Percentiles rank a stretch among this genome's conserved stretches.
phyloP scores from a whole-genome alignment of 64 coral and sea anemone genomes.

The Actinia tenebrosa region DNA sequence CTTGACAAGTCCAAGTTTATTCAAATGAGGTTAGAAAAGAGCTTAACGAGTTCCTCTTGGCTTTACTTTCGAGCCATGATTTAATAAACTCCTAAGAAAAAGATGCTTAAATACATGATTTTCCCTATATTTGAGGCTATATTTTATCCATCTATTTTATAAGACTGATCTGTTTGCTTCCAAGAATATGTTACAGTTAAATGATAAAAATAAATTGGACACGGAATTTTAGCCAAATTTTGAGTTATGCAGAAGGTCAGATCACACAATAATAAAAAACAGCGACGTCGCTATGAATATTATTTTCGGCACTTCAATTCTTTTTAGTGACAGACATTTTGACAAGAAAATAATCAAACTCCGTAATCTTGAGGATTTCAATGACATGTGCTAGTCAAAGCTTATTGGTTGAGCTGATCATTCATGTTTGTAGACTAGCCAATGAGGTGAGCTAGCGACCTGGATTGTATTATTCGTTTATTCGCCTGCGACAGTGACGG shows the following conservation, averaged over 20 bases:
- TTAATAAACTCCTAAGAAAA: neutral
- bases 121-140: neutral
- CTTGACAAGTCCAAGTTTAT: neutral
- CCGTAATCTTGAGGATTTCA: constrained; percentile 52
- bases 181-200: neutral
- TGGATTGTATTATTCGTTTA: constrained; percentile 65
- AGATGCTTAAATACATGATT: neutral
- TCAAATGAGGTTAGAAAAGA: neutral
- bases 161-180: neutral
- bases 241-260: neutral
- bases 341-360: constrained; percentile 44
- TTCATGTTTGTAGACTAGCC: constrained; percentile 64
- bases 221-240: neutral
- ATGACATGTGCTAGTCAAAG: constrained; percentile 7
- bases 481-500: constrained; percentile 63
- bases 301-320: neutral
- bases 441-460: constrained; percentile 54
- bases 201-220: neutral
- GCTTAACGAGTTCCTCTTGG: neutral
- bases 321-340: constrained; percentile 19
- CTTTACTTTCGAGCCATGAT: neutral
- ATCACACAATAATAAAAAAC: neutral
- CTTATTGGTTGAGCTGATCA: constrained; percentile 65
- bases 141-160: neutral
- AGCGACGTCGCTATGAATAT: neutral